A percentile compares a stretch with the other conserved stretches of the same genome.
These are phyloP conservation scores for Pseudobourletiella spinata DNA, from an alignment of 1,140 invertebrate species.

Conservation along the genomic window DNA sequence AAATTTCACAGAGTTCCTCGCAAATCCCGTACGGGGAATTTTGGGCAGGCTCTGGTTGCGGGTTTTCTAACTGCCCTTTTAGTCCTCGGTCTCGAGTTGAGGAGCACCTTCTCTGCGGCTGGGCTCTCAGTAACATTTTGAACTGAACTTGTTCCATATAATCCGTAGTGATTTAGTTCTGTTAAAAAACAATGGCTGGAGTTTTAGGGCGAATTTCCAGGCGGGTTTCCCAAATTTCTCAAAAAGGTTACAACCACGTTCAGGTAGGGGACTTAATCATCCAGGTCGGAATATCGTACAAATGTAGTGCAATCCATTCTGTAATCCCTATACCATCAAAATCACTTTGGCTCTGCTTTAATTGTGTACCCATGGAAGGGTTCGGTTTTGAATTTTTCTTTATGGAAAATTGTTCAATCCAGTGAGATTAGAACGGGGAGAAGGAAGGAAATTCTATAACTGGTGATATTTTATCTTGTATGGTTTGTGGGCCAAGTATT, in stretches of 20 bases:
- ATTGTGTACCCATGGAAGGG: not conserved
- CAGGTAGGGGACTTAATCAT: slow-evolving; percentile 16
- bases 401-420: too few species aligned
- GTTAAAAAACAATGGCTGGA: slow-evolving; percentile 22
- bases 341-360: not conserved
- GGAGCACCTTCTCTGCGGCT: not conserved
- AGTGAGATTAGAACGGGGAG: too few species aligned
- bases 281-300: not conserved
- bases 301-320: not conserved
- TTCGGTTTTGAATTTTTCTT: not conserved
- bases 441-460: not conserved
- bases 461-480: not conserved
- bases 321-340: not conserved
- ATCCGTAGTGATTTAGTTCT: not conserved
- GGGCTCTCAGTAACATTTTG: not conserved
- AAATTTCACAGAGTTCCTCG: not conserved
- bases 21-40: too few species aligned
- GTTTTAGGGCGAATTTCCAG: slow-evolving; percentile 25
- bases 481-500: not conserved
- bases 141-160: too few species aligned
- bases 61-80: not conserved
- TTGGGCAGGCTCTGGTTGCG: too few species aligned
- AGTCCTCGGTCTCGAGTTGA: not conserved
- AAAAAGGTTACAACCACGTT: slow-evolving; percentile 15
- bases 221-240: slow-evolving; percentile 22